Evolutionary conservation across 92 coral and sea anemone genomes (phyloP), one percentile per base, ranked within the genome.

Genomic region (Meandrina meandrites): DNA sequence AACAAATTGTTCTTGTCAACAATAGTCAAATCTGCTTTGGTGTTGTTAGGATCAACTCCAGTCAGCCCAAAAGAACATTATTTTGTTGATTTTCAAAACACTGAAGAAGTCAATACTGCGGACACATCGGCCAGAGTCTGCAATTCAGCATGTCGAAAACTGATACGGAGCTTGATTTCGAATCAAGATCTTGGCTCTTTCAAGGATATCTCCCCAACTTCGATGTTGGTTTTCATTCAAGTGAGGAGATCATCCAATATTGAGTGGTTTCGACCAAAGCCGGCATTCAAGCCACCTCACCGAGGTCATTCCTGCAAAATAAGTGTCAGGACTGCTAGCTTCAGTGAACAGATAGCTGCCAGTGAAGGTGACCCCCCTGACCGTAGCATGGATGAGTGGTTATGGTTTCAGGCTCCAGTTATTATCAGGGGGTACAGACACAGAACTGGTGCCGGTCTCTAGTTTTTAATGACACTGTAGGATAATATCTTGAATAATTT

Each of bases 321-420:
- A 68, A 66, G 74, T 24, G 78, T 96, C 12, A 81, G 74, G 31
- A 84, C 90, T 36, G 34, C 70, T 35, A 76, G 68, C 69, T 58
- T 21, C 48, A 54, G 27, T 35, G 84, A 71, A 15, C 50, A 79
- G 73, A 27, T 79, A 28, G 42, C 54, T 79, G 87, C 77, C 50
- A 64, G 71, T 34, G 19, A 58, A 24, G 27, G 66, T n/a, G 68
- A 60, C 73, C 73, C 76, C 45, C 68, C 75, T 72, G 72, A 48
- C 53, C 64, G 40, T 34, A 45, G 57, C 36, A 72, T 27, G 40
- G 90, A 91, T 66, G 95, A 97, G 51, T 86, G 90, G 75, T 22
- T 97, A 15, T 97, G 99, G 99, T 90, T 97, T 66, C 98, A 95
- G 86, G 97, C 99, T 17, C 99, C 99, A 54, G 87, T 97, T 62